Evolutionary conservation across 2,797 vertebrate species (phyloP).

Genomic region (Tamandua tetradactyla): DNA sequence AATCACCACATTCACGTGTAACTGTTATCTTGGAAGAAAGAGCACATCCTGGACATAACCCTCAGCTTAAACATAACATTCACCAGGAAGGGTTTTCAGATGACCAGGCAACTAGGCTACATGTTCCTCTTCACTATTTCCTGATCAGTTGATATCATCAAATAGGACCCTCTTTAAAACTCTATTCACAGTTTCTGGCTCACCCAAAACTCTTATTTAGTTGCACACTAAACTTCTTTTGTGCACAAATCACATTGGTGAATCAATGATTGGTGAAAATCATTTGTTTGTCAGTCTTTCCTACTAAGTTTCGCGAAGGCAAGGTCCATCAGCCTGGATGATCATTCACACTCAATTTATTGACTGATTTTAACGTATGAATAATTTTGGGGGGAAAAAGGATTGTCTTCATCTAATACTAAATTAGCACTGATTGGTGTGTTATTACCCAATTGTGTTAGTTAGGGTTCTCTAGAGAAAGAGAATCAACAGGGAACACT

Average conservation of each 20-base stretch:
- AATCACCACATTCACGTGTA: not conserved
- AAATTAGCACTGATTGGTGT: constrained; percentile 46
- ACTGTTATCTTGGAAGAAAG: not conserved
- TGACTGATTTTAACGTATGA: constrained; percentile 46
- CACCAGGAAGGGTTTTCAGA: not conserved
- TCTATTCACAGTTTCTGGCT: not conserved
- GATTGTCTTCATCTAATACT: constrained; percentile 12
- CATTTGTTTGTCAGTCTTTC: not conserved
- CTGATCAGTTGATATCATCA: not conserved
- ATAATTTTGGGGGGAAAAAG: constrained; percentile 13
- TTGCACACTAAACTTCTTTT: not conserved
- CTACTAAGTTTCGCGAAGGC: not conserved
- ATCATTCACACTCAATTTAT: constrained; percentile 23
- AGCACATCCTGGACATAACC: not conserved
- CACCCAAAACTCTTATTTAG: not conserved
- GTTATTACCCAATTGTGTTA: not conserved
- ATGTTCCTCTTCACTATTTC: not conserved
- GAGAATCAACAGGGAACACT: no score
- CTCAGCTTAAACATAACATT: not conserved
- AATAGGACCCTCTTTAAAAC: not conserved
- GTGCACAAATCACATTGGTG: not conserved
- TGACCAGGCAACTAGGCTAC: not conserved
- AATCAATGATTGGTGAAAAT: not conserved
- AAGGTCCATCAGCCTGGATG: not conserved
- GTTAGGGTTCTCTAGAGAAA: no score